Percentiles rank a stretch among this genome's conserved stretches.
These are phyloP conservation scores for Linepithema humile DNA, from an alignment of 1,140 invertebrate species.

Conservation along the genomic window DNA sequence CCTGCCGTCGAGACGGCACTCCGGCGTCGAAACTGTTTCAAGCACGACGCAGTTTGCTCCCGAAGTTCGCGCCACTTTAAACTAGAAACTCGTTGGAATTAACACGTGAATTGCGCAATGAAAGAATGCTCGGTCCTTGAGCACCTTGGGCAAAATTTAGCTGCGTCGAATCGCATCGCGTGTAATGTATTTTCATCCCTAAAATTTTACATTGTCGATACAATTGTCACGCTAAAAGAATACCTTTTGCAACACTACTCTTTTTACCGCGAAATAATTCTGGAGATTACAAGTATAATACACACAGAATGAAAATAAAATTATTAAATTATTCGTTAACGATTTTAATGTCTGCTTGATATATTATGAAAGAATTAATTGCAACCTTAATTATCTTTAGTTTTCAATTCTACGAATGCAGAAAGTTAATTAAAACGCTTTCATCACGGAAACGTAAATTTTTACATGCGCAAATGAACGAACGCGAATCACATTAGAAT, in stretches of 20 bases:
- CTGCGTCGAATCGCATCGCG: not conserved
- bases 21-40: conserved; percentile 15
- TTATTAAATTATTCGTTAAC: not conserved
- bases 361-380: not conserved
- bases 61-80: conserved; percentile 13
- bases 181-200: not conserved
- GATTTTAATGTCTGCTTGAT: conserved; percentile 7
- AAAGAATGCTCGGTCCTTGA: not conserved
- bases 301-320: not conserved
- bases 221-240: not conserved
- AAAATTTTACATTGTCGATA: not conserved
- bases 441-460: not conserved
- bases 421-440: not conserved
- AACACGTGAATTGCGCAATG: not conserved
- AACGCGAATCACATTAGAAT: not conserved
- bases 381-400: not conserved
- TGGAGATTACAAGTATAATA: not conserved
- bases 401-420: not conserved
- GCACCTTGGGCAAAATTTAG: conserved; percentile 16
- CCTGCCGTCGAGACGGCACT: not conserved
- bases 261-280: not conserved
- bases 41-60: not conserved
- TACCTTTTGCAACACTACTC: not conserved
- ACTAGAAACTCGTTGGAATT: conserved; percentile 1
- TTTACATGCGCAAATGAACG: not conserved